A percentile compares a stretch with the other conserved stretches of the same genome.
These are phyloP conservation scores for Stictocephala bisonia DNA, from an alignment of 2,888 invertebrate genomes.

Conservation along the genomic window DNA sequence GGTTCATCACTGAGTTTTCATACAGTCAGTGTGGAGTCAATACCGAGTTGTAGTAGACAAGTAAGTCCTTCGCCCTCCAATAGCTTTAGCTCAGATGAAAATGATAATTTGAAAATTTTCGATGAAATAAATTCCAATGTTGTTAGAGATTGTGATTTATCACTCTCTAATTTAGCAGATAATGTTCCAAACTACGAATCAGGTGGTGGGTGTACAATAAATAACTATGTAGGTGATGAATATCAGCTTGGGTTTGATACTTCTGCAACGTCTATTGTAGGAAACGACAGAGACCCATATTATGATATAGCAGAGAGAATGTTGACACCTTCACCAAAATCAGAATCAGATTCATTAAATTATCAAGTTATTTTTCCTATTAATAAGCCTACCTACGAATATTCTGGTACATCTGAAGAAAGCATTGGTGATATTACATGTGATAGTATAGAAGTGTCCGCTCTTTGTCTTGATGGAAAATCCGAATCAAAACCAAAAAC, in stretches of 20 bases:
- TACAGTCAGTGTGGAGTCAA: not conserved
- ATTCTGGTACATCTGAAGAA: not conserved
- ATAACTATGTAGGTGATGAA: not conserved
- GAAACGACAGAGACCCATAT: constrained; percentile 18
- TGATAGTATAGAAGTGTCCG: too few species aligned
- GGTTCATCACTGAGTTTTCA: not conserved
- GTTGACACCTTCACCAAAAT: not conserved
- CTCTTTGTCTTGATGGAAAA: not conserved
- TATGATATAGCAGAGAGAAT: not conserved
- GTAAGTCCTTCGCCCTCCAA: too few species aligned
- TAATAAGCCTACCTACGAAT: not conserved
- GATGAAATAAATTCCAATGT: too few species aligned
- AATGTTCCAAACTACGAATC: too few species aligned
- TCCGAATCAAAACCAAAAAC: not conserved
- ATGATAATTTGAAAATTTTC: too few species aligned
- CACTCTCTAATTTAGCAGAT: too few species aligned
- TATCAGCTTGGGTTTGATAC: not conserved
- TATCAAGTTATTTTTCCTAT: constrained; percentile 23
- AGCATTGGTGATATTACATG: not conserved
- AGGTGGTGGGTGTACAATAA: too few species aligned
- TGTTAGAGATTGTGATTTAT: too few species aligned
- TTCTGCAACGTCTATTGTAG: not conserved
- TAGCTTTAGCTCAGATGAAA: too few species aligned
- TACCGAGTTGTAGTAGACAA: too few species aligned
- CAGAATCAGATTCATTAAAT: not conserved